phyloP scores from a whole-genome alignment of 53 echinoderm and acorn worm species.

The Mesocentrotus franciscanus region DNA sequence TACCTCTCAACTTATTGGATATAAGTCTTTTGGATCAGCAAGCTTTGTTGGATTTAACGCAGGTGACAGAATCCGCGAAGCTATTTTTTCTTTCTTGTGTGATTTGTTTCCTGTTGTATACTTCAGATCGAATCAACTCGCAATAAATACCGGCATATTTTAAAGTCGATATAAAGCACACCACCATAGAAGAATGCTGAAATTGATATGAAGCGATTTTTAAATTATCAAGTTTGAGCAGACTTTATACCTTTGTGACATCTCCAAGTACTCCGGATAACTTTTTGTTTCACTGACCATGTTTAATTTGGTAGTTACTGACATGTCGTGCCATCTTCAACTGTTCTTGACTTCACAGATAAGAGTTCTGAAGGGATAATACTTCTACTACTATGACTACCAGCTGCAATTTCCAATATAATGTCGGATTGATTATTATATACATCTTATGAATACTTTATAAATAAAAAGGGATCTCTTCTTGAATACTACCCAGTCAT shows the following conservation, averaged over 20 bases:
- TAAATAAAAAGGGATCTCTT: not conserved
- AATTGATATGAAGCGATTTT: not conserved
- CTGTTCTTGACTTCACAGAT: not conserved
- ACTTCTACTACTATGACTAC: not conserved
- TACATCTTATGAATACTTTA: not conserved
- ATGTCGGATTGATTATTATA: not conserved
- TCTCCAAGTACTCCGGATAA: not conserved
- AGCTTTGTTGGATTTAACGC: constrained; percentile 45
- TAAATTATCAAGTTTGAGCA: not conserved
- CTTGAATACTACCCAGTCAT: not conserved
- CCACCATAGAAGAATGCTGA: not conserved
- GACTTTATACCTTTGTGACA: not conserved
- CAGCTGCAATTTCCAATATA: not conserved
- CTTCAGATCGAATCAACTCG: not conserved
- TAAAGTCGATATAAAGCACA: not conserved
- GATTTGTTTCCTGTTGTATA: constrained; percentile 18
- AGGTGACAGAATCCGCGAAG: constrained; percentile 51
- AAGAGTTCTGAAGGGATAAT: not conserved
- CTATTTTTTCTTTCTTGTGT: not conserved
- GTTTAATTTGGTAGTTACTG: not conserved
- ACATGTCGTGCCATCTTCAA: not conserved
- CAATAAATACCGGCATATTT: constrained; percentile 8
- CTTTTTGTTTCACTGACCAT: constrained; percentile 9
- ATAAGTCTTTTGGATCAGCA: constrained; percentile 36
- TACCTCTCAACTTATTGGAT: not conserved